Percentiles rank a stretch among this genome's conserved stretches.
Evolutionary conservation across 2,113 vertebrate genomes (phyloP).

Genomic region (Centrocercus urophasianus): DNA sequence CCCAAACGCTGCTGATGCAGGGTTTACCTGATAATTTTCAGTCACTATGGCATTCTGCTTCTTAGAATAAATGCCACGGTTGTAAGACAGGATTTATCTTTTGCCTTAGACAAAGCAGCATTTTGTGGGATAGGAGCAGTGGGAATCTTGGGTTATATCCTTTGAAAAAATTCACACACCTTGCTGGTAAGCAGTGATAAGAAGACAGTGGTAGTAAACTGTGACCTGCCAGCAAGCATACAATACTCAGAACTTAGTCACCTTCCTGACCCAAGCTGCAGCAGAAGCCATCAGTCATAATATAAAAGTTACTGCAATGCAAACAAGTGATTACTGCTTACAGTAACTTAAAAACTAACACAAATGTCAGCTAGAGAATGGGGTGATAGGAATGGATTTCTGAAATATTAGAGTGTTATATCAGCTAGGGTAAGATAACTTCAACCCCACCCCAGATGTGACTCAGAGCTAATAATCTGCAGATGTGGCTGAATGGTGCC

Average conservation of each 20-base stretch:
- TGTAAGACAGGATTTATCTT: neutral
- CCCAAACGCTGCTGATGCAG: neutral
- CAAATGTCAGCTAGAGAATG: neutral
- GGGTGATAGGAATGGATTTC: neutral
- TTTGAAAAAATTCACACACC: accelerated
- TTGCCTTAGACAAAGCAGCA: neutral
- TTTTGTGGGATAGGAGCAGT: neutral
- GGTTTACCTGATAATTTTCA: neutral
- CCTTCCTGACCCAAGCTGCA: neutral
- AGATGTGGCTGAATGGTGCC: neutral
- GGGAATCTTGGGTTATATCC: neutral
- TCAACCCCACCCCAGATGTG: no score
- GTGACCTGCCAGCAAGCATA: neutral
- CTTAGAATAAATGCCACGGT: neutral
- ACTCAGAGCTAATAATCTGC: neutral
- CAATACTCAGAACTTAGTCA: neutral
- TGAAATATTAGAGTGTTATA: neutral
- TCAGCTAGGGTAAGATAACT: neutral
- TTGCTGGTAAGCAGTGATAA: neutral
- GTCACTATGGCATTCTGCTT: neutral
- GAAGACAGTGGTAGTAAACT: neutral
- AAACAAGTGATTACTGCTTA: neutral
- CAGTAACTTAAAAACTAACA: neutral
- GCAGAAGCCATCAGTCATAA: neutral
- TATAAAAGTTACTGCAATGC: neutral